Evolutionary conservation across 2,113 vertebrate species (phyloP).

Genomic region (Pseudonaja textilis): DNA sequence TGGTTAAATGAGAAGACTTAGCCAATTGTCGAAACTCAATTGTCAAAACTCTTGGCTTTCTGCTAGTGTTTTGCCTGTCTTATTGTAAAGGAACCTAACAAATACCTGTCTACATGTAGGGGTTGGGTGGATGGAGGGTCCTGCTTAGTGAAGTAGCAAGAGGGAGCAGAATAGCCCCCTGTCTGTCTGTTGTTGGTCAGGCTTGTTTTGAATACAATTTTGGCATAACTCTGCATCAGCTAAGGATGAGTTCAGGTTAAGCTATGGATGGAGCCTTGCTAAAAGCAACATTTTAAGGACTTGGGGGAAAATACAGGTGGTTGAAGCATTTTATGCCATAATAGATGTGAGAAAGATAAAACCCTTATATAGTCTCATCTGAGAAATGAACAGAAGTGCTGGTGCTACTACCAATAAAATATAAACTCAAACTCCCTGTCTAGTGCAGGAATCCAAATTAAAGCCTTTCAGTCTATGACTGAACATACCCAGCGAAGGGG

Average conservation of each 20-base stretch:
- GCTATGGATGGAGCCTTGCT: background rate
- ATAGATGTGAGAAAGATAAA: background rate
- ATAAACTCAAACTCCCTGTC: background rate
- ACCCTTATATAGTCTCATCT: background rate
- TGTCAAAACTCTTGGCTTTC: background rate
- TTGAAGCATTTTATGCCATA: background rate
- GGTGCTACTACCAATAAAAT: background rate
- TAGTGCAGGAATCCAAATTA: background rate
- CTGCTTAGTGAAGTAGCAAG: background rate
- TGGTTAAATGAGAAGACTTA: background rate
- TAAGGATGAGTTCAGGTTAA: background rate
- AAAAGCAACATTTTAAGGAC: background rate
- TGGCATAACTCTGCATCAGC: background rate
- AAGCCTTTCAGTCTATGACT: background rate
- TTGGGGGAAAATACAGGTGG: background rate
- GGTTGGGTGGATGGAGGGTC: background rate
- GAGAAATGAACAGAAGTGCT: background rate
- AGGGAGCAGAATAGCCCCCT: background rate
- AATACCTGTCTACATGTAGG: background rate
- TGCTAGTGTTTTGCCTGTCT: background rate
- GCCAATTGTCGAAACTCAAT: background rate
- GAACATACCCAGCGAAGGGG: background rate
- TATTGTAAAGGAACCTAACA: background rate
- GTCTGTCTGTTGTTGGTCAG: background rate
- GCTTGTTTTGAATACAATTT: background rate